Evolutionary conservation across 2,797 vertebrate genomes (phyloP), one percentile per base, ranked within the genome.

Genomic region (Pyrrhura leucotis): DNA sequence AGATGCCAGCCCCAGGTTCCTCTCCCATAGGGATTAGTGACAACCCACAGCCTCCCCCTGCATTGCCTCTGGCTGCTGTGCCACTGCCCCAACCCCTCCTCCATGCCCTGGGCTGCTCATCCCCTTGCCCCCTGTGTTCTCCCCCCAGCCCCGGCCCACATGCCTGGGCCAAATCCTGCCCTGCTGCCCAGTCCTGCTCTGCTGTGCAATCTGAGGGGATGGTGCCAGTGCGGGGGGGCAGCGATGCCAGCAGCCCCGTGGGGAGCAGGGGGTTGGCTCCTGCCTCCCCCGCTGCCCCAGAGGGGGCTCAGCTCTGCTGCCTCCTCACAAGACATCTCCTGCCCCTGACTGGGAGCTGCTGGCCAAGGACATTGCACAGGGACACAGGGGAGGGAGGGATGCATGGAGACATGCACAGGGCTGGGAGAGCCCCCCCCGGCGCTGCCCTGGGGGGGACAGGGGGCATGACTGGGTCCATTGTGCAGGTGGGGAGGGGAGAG

Each of bases 321-420:
- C 68, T 88, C 35, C 48, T 15, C 29, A 6, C 1, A 1, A 65
- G 66, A 56, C 88, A 69, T 79, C 0, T 0, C 33, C 62, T 21
- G 69, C 14, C 14, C 67, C 62, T 0, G 1, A n/a, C 58, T 20
- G 42, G 59, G 67, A n/a, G 88, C 75, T 82, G 82, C n/a, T 4
- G 23, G 54, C 76, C 6, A 1, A 53, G 50, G n/a, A 45, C 54
- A 21, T 19, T 1, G 5, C 0, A 0, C 7, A 10, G 58, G 58
- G 25, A 17, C 3, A 4, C 61, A 2, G 5, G 45, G 48, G 48
- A 28, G 6, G 26, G 21, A 37, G 39, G 61, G 17, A 1, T 15
- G 26, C 14, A 0, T 2, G 37, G 50, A 26, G 54, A 44, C 23
- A 10, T 0, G 0, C 2, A 4, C 3, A 5, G 68, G 21, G 40